Percentiles rank a stretch among this genome's conserved stretches.
phyloP scores from a whole-genome alignment of 1,140 invertebrate species.

The Drosophila jambulina region DNA sequence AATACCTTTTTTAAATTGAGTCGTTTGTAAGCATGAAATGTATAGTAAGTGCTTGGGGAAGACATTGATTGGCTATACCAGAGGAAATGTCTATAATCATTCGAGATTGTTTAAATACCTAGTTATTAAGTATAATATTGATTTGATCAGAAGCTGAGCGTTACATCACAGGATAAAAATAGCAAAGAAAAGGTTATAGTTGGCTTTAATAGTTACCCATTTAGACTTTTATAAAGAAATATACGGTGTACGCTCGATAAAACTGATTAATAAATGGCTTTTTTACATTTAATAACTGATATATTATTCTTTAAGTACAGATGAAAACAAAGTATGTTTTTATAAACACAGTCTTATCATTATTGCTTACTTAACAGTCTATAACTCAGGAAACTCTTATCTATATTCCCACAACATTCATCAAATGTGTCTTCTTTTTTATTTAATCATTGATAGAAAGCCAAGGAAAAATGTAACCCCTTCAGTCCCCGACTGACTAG shows the following conservation, averaged over 20 bases:
- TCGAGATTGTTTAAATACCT: conserved; percentile 5
- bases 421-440: not conserved
- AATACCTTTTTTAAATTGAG: conserved; percentile 1
- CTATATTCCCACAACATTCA: not conserved
- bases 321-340: not conserved
- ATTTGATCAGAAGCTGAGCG: not conserved
- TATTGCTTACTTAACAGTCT: not conserved
- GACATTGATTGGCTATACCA: conserved; percentile 10
- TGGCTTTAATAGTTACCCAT: not conserved
- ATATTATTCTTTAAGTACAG: not conserved
- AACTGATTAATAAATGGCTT: too few species aligned
- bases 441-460: conserved; percentile 17
- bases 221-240: not conserved
- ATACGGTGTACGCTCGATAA: not conserved
- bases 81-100: conserved; percentile 1
- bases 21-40: not conserved
- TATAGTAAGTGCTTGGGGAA: not conserved
- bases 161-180: not conserved
- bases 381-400: conserved; percentile 1
- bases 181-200: not conserved
- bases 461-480: not conserved
- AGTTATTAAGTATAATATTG: not conserved
- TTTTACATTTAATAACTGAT: too few species aligned
- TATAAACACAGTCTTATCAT: not conserved
- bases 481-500: not conserved